Evolutionary conservation across 2,113 vertebrate species (phyloP).

Genomic region (Miniopterus natalensis): DNA sequence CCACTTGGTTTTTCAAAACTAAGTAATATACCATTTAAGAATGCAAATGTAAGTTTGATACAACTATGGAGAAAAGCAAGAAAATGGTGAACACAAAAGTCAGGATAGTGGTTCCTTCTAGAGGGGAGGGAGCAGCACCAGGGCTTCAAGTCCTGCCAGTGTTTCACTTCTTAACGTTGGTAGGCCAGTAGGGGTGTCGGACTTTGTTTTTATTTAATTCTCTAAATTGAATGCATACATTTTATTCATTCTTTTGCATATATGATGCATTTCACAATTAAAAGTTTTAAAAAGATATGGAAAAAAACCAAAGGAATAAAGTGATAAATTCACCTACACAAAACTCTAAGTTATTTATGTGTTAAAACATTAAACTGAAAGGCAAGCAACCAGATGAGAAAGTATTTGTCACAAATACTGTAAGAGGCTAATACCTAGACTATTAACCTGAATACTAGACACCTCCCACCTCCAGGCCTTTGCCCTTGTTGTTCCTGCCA

Average conservation of each 20-base stretch:
- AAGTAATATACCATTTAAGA: background rate
- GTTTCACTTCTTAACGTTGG: background rate
- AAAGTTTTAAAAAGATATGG: background rate
- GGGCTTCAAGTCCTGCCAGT: background rate
- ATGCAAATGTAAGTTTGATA: background rate
- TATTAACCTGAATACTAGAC: background rate
- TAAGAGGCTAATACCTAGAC: background rate
- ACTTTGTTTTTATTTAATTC: background rate
- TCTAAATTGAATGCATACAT: background rate
- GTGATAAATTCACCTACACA: background rate
- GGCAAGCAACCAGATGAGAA: background rate
- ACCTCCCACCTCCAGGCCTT: background rate
- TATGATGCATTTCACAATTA: background rate
- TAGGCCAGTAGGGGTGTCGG: background rate
- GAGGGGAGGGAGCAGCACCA: background rate
- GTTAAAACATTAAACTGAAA: conserved; percentile 1
- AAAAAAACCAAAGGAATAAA: background rate
- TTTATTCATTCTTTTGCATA: background rate
- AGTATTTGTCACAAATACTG: background rate
- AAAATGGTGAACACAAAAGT: background rate
- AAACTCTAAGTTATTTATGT: background rate
- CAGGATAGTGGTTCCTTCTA: background rate
- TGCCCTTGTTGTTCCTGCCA: background rate
- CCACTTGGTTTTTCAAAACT: background rate
- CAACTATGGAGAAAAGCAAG: background rate